phyloP scores from a whole-genome alignment of 1,140 invertebrate genomes.

The Drosophila nannoptera region DNA sequence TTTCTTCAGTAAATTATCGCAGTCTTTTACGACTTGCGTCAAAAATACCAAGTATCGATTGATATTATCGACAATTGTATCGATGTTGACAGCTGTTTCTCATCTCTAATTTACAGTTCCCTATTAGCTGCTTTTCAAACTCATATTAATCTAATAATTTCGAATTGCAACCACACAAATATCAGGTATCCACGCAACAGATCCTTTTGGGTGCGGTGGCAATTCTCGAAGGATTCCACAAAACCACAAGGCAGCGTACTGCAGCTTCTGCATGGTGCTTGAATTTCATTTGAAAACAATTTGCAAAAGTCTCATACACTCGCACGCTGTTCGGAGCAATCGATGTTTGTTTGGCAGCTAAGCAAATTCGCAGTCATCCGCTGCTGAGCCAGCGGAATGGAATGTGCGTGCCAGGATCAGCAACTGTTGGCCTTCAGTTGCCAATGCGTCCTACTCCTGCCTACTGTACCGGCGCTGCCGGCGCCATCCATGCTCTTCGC shows the following conservation, averaged over 20 bases:
- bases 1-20: too few species aligned
- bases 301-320: constrained; percentile 65
- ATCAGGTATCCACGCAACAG: too few species aligned
- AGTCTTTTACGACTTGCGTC: too few species aligned
- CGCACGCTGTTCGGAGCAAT: constrained; percentile 42
- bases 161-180: too few species aligned
- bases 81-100: too few species aligned
- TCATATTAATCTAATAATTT: too few species aligned
- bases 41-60: too few species aligned
- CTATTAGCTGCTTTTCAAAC: too few species aligned
- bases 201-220: background rate
- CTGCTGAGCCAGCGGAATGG: constrained; percentile 56
- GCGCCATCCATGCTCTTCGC: background rate
- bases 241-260: constrained; percentile 31
- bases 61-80: too few species aligned
- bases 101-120: too few species aligned
- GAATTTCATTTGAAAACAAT: constrained; percentile 76
- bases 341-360: constrained; percentile 76
- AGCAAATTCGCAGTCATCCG: constrained; percentile 66
- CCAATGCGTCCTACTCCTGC: too few species aligned
- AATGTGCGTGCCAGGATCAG: constrained; percentile 52
- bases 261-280: constrained; percentile 35
- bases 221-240: constrained; percentile 4
- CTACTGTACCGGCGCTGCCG: too few species aligned
- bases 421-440: constrained; percentile 18